Evolutionary conservation across 1,140 invertebrate genomes (phyloP).

Genomic region (Protaetia brevitarsis): DNA sequence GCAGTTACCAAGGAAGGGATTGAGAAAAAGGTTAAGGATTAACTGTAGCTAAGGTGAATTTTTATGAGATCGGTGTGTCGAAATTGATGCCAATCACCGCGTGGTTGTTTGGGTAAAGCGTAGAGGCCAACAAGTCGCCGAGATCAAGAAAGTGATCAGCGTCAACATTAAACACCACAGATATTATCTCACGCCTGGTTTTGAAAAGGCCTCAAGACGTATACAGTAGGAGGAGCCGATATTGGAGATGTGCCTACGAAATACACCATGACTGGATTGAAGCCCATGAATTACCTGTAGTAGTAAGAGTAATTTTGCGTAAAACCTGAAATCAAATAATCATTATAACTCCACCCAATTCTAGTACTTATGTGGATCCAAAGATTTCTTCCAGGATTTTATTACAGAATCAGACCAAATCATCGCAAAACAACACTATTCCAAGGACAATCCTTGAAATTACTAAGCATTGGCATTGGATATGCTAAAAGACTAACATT

Average conservation of each 20-base stretch:
- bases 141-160: conserved; percentile 55
- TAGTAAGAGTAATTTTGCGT: conserved; percentile 51
- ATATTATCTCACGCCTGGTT: conserved; percentile 61
- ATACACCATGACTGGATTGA: conserved; percentile 65
- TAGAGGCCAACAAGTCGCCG: conserved; percentile 49
- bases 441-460: conserved; percentile 58
- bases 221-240: conserved; percentile 58
- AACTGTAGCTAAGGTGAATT: conserved; percentile 64
- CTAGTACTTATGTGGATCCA: conserved; percentile 74
- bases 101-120: conserved; percentile 56
- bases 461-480: conserved; percentile 69
- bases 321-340: not conserved
- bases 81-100: conserved; percentile 58
- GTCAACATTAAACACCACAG: conserved; percentile 58
- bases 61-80: conserved; percentile 61
- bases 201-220: conserved; percentile 58
- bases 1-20: conserved; percentile 49
- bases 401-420: conserved; percentile 66
- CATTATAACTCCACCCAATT: conserved; percentile 36
- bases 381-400: conserved; percentile 70
- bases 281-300: conserved; percentile 71
- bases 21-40: conserved; percentile 63
- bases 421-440: conserved; percentile 62
- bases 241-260: conserved; percentile 65
- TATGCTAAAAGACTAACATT: conserved; percentile 76